These are phyloP conservation scores for Aplocera efformata DNA, from an alignment of 2,888 invertebrate species.

Conservation along the genomic window DNA sequence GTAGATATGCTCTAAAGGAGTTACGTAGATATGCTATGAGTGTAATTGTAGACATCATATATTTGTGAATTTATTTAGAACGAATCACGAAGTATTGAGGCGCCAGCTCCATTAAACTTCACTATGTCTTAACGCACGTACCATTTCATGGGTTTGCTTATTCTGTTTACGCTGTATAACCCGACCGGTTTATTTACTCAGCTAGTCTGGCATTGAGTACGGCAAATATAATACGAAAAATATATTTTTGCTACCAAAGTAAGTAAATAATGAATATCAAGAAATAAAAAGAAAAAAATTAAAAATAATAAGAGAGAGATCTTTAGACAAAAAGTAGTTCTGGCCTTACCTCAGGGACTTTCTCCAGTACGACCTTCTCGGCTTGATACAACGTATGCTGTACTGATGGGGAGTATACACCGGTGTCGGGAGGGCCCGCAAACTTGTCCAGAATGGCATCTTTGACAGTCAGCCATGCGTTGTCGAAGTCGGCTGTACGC, in stretches of 20 bases:
- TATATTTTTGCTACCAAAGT: too few relatives aligned
- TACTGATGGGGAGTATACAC: constrained; percentile 88
- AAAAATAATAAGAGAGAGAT: neutral
- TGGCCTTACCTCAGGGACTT: constrained; percentile 82
- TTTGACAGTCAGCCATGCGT: constrained; percentile 85
- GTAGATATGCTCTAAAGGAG: too few relatives aligned
- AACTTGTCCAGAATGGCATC: constrained; percentile 87
- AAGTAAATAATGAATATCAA: too few relatives aligned
- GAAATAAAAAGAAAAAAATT: too few relatives aligned
- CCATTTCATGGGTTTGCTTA: constrained; percentile 21
- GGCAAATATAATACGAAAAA: too few relatives aligned
- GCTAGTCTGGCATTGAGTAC: neutral
- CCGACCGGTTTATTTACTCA: constrained; percentile 7
- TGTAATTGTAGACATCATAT: too few relatives aligned
- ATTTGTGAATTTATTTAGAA: too few relatives aligned
- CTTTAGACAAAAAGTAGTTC: neutral
- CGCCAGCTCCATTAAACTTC: constrained; percentile 8
- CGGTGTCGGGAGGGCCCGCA: constrained; percentile 86
- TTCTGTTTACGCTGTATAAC: constrained; percentile 9
- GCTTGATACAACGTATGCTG: constrained; percentile 89
- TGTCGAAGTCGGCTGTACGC: constrained; percentile 84
- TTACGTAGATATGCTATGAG: too few relatives aligned
- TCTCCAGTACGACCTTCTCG: constrained; percentile 84
- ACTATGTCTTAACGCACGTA: constrained; percentile 7
- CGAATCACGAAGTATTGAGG: neutral